These are phyloP conservation scores for Telmatochromis sp. DNA, from an alignment of 2,113 vertebrate genomes.

Conservation along the genomic window DNA sequence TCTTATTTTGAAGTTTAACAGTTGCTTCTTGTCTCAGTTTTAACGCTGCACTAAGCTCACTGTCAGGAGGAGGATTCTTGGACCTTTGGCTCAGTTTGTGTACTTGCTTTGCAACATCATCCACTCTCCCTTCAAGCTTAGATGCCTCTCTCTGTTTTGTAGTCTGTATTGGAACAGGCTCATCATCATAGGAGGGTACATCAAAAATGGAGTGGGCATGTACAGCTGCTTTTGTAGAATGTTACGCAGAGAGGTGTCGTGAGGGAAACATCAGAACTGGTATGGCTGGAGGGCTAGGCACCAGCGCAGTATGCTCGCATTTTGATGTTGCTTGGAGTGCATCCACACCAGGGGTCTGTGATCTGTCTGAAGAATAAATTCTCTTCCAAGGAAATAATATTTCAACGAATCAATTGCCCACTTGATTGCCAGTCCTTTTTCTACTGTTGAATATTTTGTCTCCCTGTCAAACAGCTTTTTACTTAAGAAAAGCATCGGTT, in stretches of 20 bases:
- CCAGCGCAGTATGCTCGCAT: not conserved
- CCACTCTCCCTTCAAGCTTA: not conserved
- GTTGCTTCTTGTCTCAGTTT: rapidly evolving
- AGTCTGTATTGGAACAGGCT: not conserved
- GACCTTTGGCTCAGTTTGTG: not conserved
- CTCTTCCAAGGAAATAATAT: not conserved
- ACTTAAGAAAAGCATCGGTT: not conserved
- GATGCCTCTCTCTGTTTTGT: rapidly evolving
- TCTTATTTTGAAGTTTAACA: not conserved
- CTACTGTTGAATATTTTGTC: not conserved
- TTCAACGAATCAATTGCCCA: not conserved
- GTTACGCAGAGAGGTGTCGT: too few relatives aligned
- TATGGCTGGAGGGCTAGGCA: not conserved
- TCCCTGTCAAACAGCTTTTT: not conserved
- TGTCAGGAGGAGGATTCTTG: not conserved
- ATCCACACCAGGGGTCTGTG: not conserved
- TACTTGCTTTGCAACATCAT: not conserved
- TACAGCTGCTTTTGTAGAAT: not conserved
- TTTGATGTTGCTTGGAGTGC: not conserved
- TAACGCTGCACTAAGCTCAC: not conserved
- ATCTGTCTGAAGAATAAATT: not conserved
- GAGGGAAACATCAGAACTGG: not conserved
- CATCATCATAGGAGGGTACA: not conserved
- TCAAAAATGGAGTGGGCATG: not conserved
- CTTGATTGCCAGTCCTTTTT: not conserved